Conservation (phyloP, 2,888 invertebrate species). For the Drosophila nigritarsus region DNA sequence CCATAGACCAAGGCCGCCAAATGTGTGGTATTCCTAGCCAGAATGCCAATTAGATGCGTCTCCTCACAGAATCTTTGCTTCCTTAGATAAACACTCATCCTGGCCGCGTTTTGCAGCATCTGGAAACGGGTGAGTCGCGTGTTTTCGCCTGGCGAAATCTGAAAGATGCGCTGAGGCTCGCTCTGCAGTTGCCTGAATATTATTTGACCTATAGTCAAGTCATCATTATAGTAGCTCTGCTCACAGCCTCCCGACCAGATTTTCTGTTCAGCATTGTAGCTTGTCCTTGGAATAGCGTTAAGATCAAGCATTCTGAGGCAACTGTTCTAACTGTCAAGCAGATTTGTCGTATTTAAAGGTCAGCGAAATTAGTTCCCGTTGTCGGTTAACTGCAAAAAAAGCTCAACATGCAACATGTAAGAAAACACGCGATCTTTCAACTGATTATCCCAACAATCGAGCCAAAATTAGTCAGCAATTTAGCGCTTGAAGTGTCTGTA, state of each 20-base stretch:
- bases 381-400: constrained; percentile 10
- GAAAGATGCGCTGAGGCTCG: constrained; percentile 62
- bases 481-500: constrained; percentile 57
- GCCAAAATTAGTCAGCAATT: constrained; percentile 58
- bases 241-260: constrained; percentile 61
- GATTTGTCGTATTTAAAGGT: constrained; percentile 48
- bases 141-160: constrained; percentile 70
- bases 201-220: constrained; percentile 71
- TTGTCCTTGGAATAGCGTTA: constrained; percentile 51
- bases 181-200: constrained; percentile 63
- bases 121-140: constrained; percentile 59
- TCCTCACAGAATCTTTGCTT: constrained; percentile 51
- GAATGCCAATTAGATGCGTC: constrained; percentile 70
- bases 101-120: constrained; percentile 63
- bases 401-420: constrained; percentile 30
- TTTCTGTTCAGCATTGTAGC: constrained; percentile 45
- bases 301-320: constrained; percentile 54
- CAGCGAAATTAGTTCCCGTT: constrained; percentile 7
- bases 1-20: constrained; percentile 71
- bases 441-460: constrained; percentile 35
- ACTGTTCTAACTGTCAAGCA: constrained; percentile 24
- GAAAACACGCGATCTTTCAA: constrained; percentile 36
- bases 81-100: constrained; percentile 59
- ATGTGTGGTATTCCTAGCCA: constrained; percentile 71
- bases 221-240: constrained; percentile 59